Evolutionary conservation across 1,140 invertebrate species (phyloP).

Genomic region (Phocides pigmalion): DNA sequence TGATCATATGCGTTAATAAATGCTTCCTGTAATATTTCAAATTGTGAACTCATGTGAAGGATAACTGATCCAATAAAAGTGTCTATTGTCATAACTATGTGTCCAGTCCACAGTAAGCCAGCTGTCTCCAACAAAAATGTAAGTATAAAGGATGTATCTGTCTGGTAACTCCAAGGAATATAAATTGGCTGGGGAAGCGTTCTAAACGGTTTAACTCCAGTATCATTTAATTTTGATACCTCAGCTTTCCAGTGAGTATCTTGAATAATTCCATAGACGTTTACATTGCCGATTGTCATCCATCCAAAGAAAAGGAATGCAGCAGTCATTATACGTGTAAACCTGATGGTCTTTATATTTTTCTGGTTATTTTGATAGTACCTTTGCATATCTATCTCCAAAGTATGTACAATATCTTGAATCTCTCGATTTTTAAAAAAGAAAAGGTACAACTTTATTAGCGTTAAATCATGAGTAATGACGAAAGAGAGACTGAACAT

Average conservation of each 20-base stretch:
- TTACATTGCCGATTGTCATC: conserved; percentile 72
- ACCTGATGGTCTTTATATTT: conserved; percentile 55
- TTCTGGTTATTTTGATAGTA: conserved; percentile 66
- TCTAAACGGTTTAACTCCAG: conserved; percentile 46
- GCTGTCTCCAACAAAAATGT: conserved; percentile 70
- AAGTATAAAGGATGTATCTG: conserved; percentile 55
- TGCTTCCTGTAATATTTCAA: conserved; percentile 68
- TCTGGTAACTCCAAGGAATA: conserved; percentile 72
- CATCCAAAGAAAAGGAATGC: conserved; percentile 75
- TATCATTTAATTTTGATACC: conserved; percentile 55
- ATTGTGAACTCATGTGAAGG: conserved; percentile 74
- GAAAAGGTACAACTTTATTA: conserved; percentile 73
- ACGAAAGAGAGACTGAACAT: conserved; percentile 79
- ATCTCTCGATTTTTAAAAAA: conserved; percentile 71
- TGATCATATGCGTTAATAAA: conserved; percentile 67
- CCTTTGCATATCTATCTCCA: conserved; percentile 63
- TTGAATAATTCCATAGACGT: conserved; percentile 68
- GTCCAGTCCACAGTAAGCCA: conserved; percentile 75
- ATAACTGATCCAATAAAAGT: conserved; percentile 74
- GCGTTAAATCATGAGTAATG: conserved; percentile 72
- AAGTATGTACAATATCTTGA: conserved; percentile 63
- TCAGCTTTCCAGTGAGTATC: conserved; percentile 67
- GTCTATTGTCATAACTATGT: conserved; percentile 76
- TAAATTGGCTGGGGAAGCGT: conserved; percentile 72
- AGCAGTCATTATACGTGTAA: conserved; percentile 61